These are phyloP conservation scores for Echeneis naucrates DNA, from an alignment of 2,797 vertebrate genomes.

Conservation along the genomic window DNA sequence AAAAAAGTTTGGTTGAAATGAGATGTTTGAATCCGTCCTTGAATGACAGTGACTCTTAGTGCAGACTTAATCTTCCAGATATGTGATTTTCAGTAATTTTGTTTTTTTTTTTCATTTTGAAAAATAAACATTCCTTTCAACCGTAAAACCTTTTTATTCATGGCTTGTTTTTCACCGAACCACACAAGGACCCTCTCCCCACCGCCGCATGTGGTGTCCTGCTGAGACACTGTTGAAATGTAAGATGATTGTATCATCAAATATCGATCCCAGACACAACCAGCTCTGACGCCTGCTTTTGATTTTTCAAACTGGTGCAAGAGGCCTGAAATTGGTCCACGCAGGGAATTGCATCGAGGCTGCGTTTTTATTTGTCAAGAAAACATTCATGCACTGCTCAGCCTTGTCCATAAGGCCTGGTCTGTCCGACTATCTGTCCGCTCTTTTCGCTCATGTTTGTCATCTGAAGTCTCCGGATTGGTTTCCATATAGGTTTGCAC, in stretches of 20 bases:
- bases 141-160: slow-evolving; percentile 54
- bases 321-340: slow-evolving; percentile 77
- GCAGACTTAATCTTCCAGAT: slow-evolving; percentile 4
- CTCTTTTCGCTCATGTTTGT: slow-evolving; percentile 7
- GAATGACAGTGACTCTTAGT: not conserved
- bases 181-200: slow-evolving; percentile 40
- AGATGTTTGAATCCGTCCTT: slow-evolving; percentile 32
- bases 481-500: slow-evolving; percentile 1
- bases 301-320: slow-evolving; percentile 73
- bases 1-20: slow-evolving; percentile 25
- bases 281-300: slow-evolving; percentile 74
- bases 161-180: slow-evolving; percentile 57
- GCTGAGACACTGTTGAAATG: slow-evolving; percentile 73
- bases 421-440: slow-evolving; percentile 36
- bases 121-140: slow-evolving; percentile 34
- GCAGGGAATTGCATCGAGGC: slow-evolving; percentile 63
- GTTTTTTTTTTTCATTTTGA: slow-evolving; percentile 23
- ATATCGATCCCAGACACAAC: slow-evolving; percentile 74
- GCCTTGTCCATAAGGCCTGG: slow-evolving; percentile 53
- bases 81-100: slow-evolving; percentile 28
- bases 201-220: slow-evolving; percentile 28
- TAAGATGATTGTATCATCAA: slow-evolving; percentile 84
- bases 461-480: slow-evolving; percentile 19
- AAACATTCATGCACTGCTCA: slow-evolving; percentile 78
- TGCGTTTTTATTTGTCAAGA: slow-evolving; percentile 77